Evolutionary conservation across 1,140 invertebrate species (phyloP).

Genomic region (Colletes latitarsis): DNA sequence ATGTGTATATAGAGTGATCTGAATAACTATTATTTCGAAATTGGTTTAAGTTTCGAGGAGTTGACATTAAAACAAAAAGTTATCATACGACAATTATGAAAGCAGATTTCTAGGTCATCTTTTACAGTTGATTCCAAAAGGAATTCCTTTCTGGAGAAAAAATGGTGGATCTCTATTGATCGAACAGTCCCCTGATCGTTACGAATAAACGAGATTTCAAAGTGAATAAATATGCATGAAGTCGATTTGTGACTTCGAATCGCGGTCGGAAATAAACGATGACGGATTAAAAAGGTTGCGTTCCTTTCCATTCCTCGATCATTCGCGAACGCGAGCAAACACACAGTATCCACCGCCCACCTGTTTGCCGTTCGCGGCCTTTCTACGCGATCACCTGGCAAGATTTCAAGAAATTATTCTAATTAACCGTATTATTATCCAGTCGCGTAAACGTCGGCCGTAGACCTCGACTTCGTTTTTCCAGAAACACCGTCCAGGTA

Average conservation of each 20-base stretch:
- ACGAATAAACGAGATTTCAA: no score
- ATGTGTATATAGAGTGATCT: no score
- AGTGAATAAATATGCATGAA: no score
- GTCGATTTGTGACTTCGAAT: background rate
- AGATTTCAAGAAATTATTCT: slow-evolving; percentile 40
- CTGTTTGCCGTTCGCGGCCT: slow-evolving; percentile 25
- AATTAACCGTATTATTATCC: slow-evolving; percentile 25
- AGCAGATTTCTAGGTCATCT: no score
- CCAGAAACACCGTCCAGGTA: slow-evolving; percentile 42
- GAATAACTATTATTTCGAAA: no score
- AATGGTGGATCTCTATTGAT: no score
- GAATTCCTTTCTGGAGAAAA: no score
- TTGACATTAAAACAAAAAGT: no score
- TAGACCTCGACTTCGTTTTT: slow-evolving; percentile 42
- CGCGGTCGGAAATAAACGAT: background rate
- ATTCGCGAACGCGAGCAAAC: background rate
- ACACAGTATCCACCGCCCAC: slow-evolving; percentile 14
- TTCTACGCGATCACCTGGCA: slow-evolving; percentile 5
- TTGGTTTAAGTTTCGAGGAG: no score
- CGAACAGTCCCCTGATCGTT: no score
- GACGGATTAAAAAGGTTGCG: slow-evolving; percentile 36
- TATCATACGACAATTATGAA: no score
- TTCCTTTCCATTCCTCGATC: slow-evolving; percentile 30
- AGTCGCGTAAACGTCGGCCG: background rate
- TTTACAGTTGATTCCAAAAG: no score